Evolutionary conservation across 1,140 invertebrate species (phyloP).

Genomic region (Zaprionus africanus): DNA sequence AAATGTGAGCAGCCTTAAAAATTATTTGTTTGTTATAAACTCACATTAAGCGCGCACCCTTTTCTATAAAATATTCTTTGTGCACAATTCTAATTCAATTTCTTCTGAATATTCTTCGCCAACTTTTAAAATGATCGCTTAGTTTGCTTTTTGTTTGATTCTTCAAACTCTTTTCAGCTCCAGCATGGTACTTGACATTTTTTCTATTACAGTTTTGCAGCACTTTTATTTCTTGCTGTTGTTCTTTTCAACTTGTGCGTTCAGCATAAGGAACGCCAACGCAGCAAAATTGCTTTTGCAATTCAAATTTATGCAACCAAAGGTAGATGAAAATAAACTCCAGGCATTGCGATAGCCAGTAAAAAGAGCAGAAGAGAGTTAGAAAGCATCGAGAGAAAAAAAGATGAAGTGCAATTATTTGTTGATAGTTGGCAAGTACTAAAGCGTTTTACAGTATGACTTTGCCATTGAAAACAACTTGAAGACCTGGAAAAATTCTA

Average conservation of each 20-base stretch:
- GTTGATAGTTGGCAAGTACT: conserved; percentile 9
- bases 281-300: conserved; percentile 38
- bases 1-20: conserved; percentile 17
- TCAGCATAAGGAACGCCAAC: conserved; percentile 13
- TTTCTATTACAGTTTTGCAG: conserved; percentile 17
- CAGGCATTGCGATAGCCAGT: background rate
- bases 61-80: background rate
- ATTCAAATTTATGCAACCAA: conserved; percentile 44
- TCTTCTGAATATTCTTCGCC: background rate
- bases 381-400: background rate
- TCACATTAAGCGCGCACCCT: background rate
- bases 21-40: conserved; percentile 8
- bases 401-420: conserved; percentile 14
- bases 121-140: background rate
- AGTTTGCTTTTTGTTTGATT: background rate
- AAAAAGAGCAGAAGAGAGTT: background rate
- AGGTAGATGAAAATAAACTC: conserved; percentile 22
- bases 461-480: background rate
- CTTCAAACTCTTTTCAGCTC: background rate
- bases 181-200: conserved; percentile 25
- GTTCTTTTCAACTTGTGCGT: background rate
- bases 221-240: conserved; percentile 12
- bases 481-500: background rate
- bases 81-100: conserved; percentile 28
- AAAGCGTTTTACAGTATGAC: background rate